Percentiles rank a stretch among this genome's conserved stretches.
phyloP scores from a whole-genome alignment of 2,113 vertebrate genomes.

The Mesocricetus auratus region DNA sequence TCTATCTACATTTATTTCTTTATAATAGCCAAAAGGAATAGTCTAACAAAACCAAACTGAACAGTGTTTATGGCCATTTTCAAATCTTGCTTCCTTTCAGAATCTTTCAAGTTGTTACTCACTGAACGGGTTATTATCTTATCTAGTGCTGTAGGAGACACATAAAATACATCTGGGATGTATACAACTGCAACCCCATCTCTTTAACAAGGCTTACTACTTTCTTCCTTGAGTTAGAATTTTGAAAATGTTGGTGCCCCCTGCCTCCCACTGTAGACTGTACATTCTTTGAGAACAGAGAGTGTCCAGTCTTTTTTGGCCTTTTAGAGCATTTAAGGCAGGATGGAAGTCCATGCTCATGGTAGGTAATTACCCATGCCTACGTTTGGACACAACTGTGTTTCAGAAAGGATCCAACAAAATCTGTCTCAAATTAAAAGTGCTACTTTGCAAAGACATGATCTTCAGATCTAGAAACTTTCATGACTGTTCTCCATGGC shows the following conservation, averaged over 20 bases:
- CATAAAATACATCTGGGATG: not conserved
- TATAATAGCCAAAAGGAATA: slow-evolving; percentile 17
- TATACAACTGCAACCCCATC: not conserved
- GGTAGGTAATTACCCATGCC: not conserved
- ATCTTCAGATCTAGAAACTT: not conserved
- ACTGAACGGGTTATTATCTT: not conserved
- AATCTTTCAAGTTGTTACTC: not conserved
- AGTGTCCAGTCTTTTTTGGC: not conserved
- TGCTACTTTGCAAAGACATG: not conserved
- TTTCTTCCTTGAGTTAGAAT: not conserved
- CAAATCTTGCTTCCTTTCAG: not conserved
- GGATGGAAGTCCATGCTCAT: accelerated
- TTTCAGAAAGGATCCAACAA: slow-evolving; percentile 20
- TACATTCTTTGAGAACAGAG: not conserved
- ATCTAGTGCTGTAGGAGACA: not conserved
- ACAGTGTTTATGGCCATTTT: not conserved
- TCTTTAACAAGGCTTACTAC: not conserved
- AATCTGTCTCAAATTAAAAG: slow-evolving; percentile 45
- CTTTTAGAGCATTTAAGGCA: accelerated
- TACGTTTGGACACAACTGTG: not conserved
- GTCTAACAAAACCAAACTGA: not conserved
- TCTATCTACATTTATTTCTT: not conserved
- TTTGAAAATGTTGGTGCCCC: not conserved
- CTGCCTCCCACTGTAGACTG: not conserved
- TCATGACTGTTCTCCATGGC: not conserved